Evolutionary conservation across 2,888 invertebrate species (phyloP), one percentile per base, ranked within the genome.

Genomic region (Pristionchus fissidentatus): DNA sequence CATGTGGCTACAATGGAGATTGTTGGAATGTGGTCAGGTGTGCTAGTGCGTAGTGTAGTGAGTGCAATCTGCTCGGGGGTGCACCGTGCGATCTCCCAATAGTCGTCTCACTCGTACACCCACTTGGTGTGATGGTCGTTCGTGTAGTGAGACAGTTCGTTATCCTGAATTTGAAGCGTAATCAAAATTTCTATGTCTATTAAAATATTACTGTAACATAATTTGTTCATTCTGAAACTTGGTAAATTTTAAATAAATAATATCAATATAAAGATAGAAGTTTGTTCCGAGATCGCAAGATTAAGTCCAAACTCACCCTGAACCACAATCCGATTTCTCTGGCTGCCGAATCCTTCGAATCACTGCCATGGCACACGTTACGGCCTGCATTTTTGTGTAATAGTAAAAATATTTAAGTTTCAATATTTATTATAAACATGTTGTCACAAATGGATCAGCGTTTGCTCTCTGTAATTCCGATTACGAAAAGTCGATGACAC

Each of bases 301-400:
- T 3, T n/a, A 4, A 52, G 22, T 13, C n/a, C 10, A 10, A 13
- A 19, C 80, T 29, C 8, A 81, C 80, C 46, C 62, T 95, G 93
- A 98, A 98, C 98, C 98, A 98, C 87, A 98, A 94, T 84, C 93
- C 95, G 90, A 98, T 97, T 94, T 98, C 98, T 92, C 96, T 96
- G 82, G 97, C 95, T 38, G 98, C 98, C 60, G 96, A 96, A 89
- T 97, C 97, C 66, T 97, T 97, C 81, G 96, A 95, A 93, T 98
- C 98, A 4, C 97, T 97, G 79, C 98, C 98, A 92, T 98, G 98
- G 89, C 96, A 95, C 90, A 98, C 96, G 94, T 98, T 98, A 90
- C 98, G 94, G 57, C 84, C 87, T 81, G 62, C 15, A n/a, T n/a
- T n/a, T n/a, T n/a, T n/a, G n/a, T n/a, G n/a, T n/a, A n/a, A n/a